Base-by-base conservation (phyloP, 2,797 vertebrate genomes). In the Aphelocoma californica region DNA sequence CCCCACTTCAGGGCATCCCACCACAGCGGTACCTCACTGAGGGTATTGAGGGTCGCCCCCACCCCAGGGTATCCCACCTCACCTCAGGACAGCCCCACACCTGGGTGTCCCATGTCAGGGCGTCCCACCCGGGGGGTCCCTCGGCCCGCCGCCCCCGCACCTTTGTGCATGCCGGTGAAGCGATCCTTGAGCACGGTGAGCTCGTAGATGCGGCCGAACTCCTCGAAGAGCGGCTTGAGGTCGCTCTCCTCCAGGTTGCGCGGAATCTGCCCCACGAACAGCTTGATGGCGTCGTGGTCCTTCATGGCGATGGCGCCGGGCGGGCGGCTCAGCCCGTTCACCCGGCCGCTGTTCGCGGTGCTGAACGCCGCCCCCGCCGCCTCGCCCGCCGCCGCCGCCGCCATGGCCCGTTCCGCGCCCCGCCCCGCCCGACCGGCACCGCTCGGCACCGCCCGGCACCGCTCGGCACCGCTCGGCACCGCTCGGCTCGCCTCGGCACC, bases 261-360 rank as follows among this genome's bases (percentile, higher is more conserved):
- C 93, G 99, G 99, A 97, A 99, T 99, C 98, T 99, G 99, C 95
- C 99, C 99, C 97, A 99, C 98, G 98, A 99, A 99, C 92, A 99
- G 99, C 98, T 99, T 99, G 98, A 99, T 99, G 98, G 99, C 99
- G 98, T 99, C 99, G 98, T 99, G 99, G 98, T 99, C 99, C 98
- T 99, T 99, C 99, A 99, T 99, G 97, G 99, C 99, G 98, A 99
- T 99, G 98, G 98, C 98, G 98, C 98, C 98, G 95, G 98, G 98
- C 94, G 98, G 97, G 95, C 88, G 90, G 97, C 97, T 98, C 94
- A 99, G 98, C 97, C 98, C 99, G 98, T 99, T 99, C 98, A 99
- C 98, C 62, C 95, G 86, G 85, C 90, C 98, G 98, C 98, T 99
- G 98, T 98, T 98, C 98, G 98, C 98, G 98, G 98, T 99, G 98